These are phyloP conservation scores for Argyresthia albistria DNA, from an alignment of 2,888 invertebrate species.

Conservation along the genomic window DNA sequence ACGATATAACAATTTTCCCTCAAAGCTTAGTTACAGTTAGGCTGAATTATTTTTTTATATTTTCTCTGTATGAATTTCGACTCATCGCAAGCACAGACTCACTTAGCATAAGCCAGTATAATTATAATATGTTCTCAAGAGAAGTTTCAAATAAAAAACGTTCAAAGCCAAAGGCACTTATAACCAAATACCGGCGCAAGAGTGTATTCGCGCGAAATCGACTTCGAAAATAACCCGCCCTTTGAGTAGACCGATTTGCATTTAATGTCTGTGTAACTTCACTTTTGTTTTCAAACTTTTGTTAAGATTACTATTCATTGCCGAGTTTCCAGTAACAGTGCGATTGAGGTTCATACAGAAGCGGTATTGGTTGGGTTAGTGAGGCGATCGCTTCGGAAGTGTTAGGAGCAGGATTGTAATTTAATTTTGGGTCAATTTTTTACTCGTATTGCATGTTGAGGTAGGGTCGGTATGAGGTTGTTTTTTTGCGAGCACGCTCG, in stretches of 20 bases:
- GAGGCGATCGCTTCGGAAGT: not conserved
- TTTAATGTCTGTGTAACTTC: not conserved
- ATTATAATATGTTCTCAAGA: too few species aligned
- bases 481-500: conserved; percentile 4
- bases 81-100: not conserved
- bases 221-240: conserved; percentile 1
- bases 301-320: not conserved
- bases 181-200: not conserved
- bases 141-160: not conserved
- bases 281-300: not conserved
- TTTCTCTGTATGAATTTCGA: too few species aligned
- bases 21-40: too few species aligned
- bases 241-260: conserved; percentile 4
- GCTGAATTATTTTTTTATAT: too few species aligned
- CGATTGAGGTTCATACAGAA: too few species aligned
- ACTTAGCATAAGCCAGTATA: not conserved
- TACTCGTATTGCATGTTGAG: conserved; percentile 4
- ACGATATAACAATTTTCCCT: too few species aligned
- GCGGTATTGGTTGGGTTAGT: too few species aligned
- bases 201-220: conserved; percentile 1
- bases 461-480: conserved; percentile 6
- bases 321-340: too few species aligned
- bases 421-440: conserved; percentile 13
- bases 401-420: conserved; percentile 8
- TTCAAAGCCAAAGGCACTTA: not conserved